Conservation (phyloP, 2,888 invertebrate genomes). For the Norana najaformis region DNA sequence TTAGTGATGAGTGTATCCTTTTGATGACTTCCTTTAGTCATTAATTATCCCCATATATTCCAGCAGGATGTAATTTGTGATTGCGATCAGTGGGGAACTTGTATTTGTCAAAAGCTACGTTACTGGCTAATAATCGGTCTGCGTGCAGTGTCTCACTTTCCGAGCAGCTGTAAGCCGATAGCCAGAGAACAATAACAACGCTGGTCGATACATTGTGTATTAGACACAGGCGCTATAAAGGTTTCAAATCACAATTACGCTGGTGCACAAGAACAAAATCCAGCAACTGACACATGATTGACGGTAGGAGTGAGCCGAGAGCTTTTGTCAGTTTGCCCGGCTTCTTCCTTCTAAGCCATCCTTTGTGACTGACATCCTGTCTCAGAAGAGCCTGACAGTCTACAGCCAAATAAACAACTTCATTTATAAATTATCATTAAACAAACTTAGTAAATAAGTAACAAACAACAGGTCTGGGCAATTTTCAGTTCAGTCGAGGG, state of each 20-base stretch:
- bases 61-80: neutral
- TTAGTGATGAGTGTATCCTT: too few relatives aligned
- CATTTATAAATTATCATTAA: neutral
- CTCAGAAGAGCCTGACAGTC: neutral
- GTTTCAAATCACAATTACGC: too few relatives aligned
- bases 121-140: neutral
- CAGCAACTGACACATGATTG: neutral
- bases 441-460: neutral
- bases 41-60: too few relatives aligned
- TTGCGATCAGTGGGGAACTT: neutral
- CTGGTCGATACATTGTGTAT: too few relatives aligned
- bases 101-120: neutral
- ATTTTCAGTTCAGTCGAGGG: too few relatives aligned
- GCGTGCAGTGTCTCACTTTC: neutral
- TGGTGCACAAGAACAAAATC: neutral
- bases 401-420: neutral
- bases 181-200: neutral
- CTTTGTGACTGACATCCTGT: neutral
- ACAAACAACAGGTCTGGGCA: neutral
- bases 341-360: constrained; percentile 18
- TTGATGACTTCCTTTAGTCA: too few relatives aligned
- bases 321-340: neutral
- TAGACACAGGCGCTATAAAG: too few relatives aligned
- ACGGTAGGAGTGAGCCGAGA: neutral
- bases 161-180: neutral